Percentiles rank a stretch among this genome's conserved stretches.
phyloP scores from a whole-genome alignment of 2,113 vertebrate species.

The human (Homo sapiens) region DNA sequence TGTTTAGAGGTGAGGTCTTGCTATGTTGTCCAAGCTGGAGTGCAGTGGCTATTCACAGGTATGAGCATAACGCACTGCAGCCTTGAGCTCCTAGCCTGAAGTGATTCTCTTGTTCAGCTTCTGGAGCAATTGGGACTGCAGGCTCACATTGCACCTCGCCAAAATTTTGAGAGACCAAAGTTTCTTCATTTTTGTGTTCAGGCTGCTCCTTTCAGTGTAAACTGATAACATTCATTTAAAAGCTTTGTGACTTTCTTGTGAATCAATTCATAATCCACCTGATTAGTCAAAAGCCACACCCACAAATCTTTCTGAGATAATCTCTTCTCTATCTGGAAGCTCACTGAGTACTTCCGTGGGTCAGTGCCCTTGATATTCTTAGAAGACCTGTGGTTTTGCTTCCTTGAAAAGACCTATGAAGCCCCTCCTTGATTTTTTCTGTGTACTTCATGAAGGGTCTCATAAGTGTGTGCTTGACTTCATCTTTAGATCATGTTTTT shows the following conservation, averaged over 20 bases:
- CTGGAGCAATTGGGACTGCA: neutral
- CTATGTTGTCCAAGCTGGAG: neutral
- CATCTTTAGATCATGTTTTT: neutral
- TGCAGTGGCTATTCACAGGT: neutral
- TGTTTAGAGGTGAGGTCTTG: neutral
- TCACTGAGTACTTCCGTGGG: neutral
- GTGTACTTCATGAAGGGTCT: neutral
- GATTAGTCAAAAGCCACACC: neutral
- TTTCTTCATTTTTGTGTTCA: neutral
- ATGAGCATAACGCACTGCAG: neutral
- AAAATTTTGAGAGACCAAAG: neutral
- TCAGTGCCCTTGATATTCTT: neutral
- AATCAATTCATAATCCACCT: neutral
- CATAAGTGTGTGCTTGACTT: neutral
- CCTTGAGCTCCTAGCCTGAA: neutral
- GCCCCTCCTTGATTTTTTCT: neutral
- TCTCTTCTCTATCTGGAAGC: neutral
- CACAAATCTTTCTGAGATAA: neutral
- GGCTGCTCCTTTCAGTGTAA: neutral
- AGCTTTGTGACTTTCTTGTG: neutral
- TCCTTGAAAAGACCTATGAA: neutral
- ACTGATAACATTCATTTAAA: neutral
- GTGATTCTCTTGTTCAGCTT: neutral
- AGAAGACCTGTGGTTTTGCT: neutral
- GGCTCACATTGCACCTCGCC: neutral